These are phyloP conservation scores for Barbus barbus DNA, from an alignment of 2,113 vertebrate species.

Conservation along the genomic window DNA sequence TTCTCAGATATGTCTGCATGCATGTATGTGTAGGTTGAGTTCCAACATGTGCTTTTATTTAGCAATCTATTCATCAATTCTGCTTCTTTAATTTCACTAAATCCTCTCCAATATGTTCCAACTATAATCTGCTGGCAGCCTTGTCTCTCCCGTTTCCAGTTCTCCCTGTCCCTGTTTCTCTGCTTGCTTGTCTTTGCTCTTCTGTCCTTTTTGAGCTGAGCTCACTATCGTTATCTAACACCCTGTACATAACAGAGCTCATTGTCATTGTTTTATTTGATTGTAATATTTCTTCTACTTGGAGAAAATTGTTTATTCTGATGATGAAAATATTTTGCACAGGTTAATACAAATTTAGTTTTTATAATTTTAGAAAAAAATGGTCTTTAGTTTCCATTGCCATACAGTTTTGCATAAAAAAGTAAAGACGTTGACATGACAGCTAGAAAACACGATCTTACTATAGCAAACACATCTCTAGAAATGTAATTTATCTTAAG, in stretches of 20 bases:
- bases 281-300: background rate
- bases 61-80: conserved; percentile 44
- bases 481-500: background rate
- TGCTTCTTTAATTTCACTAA: conserved; percentile 44
- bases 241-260: background rate
- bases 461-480: background rate
- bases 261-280: background rate
- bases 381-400: background rate
- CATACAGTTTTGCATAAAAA: background rate
- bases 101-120: conserved; percentile 46
- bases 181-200: background rate
- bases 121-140: conserved; percentile 31
- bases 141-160: background rate
- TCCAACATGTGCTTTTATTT: conserved; percentile 45
- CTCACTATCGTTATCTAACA: background rate
- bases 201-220: background rate
- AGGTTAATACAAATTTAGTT: background rate
- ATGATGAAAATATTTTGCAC: background rate
- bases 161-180: background rate
- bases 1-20: background rate
- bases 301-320: background rate
- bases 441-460: background rate
- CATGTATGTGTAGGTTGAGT: background rate
- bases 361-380: background rate
- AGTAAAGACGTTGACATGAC: background rate